phyloP scores from a whole-genome alignment of 2,888 invertebrate species.

The Ephialtes manifestator region DNA sequence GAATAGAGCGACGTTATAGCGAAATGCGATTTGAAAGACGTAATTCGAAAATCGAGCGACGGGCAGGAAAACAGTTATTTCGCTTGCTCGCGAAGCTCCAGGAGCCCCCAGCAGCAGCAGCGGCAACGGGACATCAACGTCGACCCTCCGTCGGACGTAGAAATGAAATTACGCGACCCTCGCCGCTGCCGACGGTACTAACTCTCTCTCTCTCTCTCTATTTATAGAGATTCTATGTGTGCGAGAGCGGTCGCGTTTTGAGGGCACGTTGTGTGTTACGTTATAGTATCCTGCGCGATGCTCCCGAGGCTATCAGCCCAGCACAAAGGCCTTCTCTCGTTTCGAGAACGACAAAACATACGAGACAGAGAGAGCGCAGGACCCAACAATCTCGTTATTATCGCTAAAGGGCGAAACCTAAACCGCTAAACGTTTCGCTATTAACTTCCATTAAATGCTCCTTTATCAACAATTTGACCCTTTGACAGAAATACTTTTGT shows the following conservation, averaged over 20 bases:
- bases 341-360: conserved; percentile 70
- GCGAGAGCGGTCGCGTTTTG: conserved; percentile 12
- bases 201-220: conserved; percentile 7
- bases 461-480: conserved; percentile 79
- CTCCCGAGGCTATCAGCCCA: conserved; percentile 37
- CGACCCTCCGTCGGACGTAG: conserved; percentile 85
- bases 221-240: background rate
- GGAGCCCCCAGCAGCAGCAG: conserved; percentile 76
- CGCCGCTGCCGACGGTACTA: conserved; percentile 60
- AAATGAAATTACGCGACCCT: conserved; percentile 86
- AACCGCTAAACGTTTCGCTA: conserved; percentile 85
- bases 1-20: conserved; percentile 70
- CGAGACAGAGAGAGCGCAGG: conserved; percentile 40
- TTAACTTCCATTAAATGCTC: conserved; percentile 84
- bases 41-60: conserved; percentile 85
- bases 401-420: conserved; percentile 80
- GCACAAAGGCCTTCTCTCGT: conserved; percentile 71
- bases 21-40: conserved; percentile 83
- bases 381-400: conserved; percentile 80
- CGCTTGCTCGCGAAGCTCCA: conserved; percentile 44
- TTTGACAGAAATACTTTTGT: conserved; percentile 26
- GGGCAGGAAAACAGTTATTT: conserved; percentile 68
- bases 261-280: conserved; percentile 23
- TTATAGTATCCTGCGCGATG: conserved; percentile 16
- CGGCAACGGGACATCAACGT: conserved; percentile 67